These are phyloP conservation scores for Volucella zonaria DNA, from an alignment of 2,888 invertebrate genomes.

Conservation along the genomic window DNA sequence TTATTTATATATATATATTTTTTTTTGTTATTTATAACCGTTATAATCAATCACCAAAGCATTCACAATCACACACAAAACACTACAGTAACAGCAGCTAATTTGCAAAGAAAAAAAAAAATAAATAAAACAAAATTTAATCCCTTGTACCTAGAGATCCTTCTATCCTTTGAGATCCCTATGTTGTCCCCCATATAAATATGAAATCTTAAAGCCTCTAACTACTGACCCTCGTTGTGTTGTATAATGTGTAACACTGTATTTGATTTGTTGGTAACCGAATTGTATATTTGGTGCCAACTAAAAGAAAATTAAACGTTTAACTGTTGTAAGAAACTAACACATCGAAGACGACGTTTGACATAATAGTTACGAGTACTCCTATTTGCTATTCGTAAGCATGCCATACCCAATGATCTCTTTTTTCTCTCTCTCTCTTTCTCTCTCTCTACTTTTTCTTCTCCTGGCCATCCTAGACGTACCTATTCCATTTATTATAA, in stretches of 20 bases:
- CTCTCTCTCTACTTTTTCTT: too few species aligned
- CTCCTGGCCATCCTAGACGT: too few species aligned
- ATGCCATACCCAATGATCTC: not conserved
- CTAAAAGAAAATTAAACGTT: conserved; percentile 31
- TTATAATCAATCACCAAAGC: conserved; percentile 53
- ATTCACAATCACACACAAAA: conserved; percentile 50
- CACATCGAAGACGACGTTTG: conserved; percentile 36
- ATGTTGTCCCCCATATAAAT: conserved; percentile 9
- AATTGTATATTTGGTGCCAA: conserved; percentile 24
- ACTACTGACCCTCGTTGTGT: conserved; percentile 62
- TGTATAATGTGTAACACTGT: conserved; percentile 64
- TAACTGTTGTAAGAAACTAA: conserved; percentile 71
- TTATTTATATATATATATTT: conserved; percentile 32
- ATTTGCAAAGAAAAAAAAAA: conserved; percentile 59
- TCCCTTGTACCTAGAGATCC: not conserved
- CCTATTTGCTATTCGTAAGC: conserved; percentile 32
- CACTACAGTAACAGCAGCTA: conserved; percentile 71
- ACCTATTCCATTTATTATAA: too few species aligned
- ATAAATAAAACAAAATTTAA: conserved; percentile 25
- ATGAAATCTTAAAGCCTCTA: not conserved
- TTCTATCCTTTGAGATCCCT: conserved; percentile 16
- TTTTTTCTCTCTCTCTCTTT: not conserved
- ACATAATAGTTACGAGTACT: conserved; percentile 42
- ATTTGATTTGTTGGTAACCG: conserved; percentile 41
- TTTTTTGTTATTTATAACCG: conserved; percentile 41